These are phyloP conservation scores for Hoplodrina ambigua DNA, from an alignment of 2,888 invertebrate genomes.

Conservation along the genomic window DNA sequence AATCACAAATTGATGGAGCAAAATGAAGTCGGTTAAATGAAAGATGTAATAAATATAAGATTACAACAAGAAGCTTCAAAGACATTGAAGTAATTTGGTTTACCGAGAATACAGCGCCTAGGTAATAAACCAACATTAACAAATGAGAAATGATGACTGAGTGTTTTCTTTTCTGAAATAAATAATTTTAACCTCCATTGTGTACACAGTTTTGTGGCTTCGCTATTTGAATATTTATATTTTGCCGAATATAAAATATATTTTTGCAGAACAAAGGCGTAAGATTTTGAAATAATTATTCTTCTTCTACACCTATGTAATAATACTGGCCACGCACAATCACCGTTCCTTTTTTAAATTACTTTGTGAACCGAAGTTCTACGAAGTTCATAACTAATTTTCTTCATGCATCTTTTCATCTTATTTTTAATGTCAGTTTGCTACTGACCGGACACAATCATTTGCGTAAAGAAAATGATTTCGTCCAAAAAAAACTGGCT, in stretches of 20 bases:
- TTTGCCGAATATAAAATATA: conserved; percentile 15
- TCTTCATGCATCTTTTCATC: too few relatives aligned
- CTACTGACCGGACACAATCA: background rate
- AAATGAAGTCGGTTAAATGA: conserved; percentile 11
- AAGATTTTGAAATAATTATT: too few relatives aligned
- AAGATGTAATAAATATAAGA: conserved; percentile 17
- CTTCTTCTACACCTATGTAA: too few relatives aligned
- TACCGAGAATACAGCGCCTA: conserved; percentile 11
- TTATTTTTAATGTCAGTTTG: too few relatives aligned
- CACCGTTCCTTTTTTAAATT: conserved; percentile 11
- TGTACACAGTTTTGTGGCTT: conserved; percentile 24
- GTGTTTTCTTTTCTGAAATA: conserved; percentile 13
- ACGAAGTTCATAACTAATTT: too few relatives aligned
- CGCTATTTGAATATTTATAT: conserved; percentile 7
- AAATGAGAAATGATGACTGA: conserved; percentile 26
- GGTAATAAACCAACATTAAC: conserved; percentile 40
- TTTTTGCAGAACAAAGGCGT: conserved; percentile 21
- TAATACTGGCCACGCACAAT: background rate
- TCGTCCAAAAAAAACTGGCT: background rate
- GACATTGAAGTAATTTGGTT: conserved; percentile 37
- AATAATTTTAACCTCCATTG: conserved; percentile 31
- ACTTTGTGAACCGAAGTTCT: background rate
- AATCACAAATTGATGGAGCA: conserved; percentile 1
- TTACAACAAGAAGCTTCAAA: conserved; percentile 21
- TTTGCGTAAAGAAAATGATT: background rate